These are phyloP conservation scores for Hippocampus mohnikei DNA, from an alignment of 2,113 vertebrate genomes.

Conservation along the genomic window DNA sequence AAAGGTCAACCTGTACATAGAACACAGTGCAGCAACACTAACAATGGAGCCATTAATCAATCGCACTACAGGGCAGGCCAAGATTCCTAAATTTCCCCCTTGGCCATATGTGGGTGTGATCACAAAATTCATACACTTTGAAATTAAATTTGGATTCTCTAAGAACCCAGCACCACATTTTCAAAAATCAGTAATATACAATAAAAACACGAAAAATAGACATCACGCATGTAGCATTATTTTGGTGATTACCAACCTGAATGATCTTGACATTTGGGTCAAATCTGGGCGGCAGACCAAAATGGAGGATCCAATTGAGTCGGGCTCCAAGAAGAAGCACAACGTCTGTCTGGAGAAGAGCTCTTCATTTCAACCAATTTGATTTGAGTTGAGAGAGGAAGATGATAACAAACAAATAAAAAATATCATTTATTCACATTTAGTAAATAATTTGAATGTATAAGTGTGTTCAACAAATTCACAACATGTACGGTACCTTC, in stretches of 20 bases:
- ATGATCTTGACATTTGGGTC: conserved; percentile 84
- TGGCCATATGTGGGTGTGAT: background rate
- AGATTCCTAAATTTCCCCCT: background rate
- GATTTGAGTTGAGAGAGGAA: background rate
- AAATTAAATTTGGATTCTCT: background rate
- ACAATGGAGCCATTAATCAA: background rate
- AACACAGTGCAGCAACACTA: conserved; percentile 1
- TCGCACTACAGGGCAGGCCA: background rate
- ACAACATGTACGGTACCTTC: background rate
- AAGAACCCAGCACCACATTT: background rate
- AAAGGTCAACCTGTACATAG: conserved; percentile 83
- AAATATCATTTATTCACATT: background rate
- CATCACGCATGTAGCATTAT: background rate
- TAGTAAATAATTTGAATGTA: background rate
- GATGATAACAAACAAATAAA: background rate
- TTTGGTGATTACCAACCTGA: conserved; percentile 73
- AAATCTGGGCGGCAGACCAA: conserved; percentile 90
- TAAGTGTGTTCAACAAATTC: background rate
- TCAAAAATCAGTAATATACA: background rate
- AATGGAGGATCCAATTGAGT: conserved; percentile 97
- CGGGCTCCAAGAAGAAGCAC: conserved; percentile 89
- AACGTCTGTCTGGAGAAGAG: conserved; percentile 87
- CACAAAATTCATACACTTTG: background rate
- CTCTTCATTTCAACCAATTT: conserved; percentile 66
- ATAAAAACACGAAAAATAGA: background rate